These are phyloP conservation scores for Aporophyla lueneburgensis DNA, from an alignment of 2,888 invertebrate genomes.

Conservation along the genomic window DNA sequence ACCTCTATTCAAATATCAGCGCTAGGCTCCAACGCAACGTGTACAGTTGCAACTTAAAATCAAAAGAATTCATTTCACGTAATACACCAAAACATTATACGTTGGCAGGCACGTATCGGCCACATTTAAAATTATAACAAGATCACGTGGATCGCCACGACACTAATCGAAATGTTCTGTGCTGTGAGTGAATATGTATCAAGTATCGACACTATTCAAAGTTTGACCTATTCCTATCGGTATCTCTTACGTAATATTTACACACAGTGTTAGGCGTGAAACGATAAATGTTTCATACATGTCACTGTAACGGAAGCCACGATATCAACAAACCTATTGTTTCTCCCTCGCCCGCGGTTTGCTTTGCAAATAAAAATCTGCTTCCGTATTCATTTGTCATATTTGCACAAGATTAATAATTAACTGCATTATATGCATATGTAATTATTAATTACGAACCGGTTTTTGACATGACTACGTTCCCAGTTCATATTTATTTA, in stretches of 20 bases:
- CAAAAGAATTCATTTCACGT: slow-evolving; percentile 58
- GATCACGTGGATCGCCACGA: slow-evolving; percentile 74
- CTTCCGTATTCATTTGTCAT: slow-evolving; percentile 37
- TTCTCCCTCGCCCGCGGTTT: slow-evolving; percentile 39
- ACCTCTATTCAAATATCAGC: slow-evolving; percentile 32
- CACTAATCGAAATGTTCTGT: slow-evolving; percentile 52
- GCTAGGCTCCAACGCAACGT: slow-evolving; percentile 20
- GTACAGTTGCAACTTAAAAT: slow-evolving; percentile 46
- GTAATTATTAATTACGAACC: slow-evolving; percentile 22
- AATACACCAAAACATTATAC: slow-evolving; percentile 58
- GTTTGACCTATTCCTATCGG: slow-evolving; percentile 69
- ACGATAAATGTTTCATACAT: slow-evolving; percentile 65
- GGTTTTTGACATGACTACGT: slow-evolving; percentile 9
- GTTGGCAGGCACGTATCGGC: slow-evolving; percentile 41
- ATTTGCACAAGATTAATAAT: slow-evolving; percentile 36
- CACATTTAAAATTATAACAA: slow-evolving; percentile 71
- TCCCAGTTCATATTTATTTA: slow-evolving; percentile 17
- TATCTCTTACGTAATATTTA: slow-evolving; percentile 64
- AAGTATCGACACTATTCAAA: slow-evolving; percentile 65
- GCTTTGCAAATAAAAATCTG: slow-evolving; percentile 53
- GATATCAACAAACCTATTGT: slow-evolving; percentile 59
- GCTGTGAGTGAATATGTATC: slow-evolving; percentile 59
- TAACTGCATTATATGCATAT: slow-evolving; percentile 20
- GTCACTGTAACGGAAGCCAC: slow-evolving; percentile 54
- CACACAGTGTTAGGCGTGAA: slow-evolving; percentile 51